Evolutionary conservation across 2,888 invertebrate species (phyloP), one percentile per base, ranked within the genome.

Genomic region (Barypeithes pellucidus): DNA sequence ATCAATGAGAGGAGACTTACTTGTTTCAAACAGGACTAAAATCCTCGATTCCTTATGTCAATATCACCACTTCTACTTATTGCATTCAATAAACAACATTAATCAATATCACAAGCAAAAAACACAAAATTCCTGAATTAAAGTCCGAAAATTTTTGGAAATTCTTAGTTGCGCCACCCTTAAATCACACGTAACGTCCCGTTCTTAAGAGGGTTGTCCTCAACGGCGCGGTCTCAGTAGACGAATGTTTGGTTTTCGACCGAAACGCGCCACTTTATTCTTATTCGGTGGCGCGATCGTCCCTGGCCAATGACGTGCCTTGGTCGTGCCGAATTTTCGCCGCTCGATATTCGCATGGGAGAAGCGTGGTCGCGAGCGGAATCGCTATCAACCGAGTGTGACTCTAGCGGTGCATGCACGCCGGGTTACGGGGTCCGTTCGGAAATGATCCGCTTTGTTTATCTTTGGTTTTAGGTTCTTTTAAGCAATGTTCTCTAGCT

Each of bases 261-360:
- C 4, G 29, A 61, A 65, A 61, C 75, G 66, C 72, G 75, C 75
- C 75, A 75, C 76, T 76, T 76, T 76, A 76, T 76, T 61, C 36
- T 41, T 54, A 59, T 52, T 39, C 62, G 67, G 74, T 76, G 73
- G 76, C 76, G 73, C 76, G 73, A 76, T 76, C 33, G 20, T 11
- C 16, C 33, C 39, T 24, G 61, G 61, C 76, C 76, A 76, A 76
- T 76, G 47, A 71, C 76, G 74, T 76, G 76, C n/a, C 69, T 29
- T 20, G 50, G 39, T 68, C 73, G 72, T 76, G 74, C 72, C 73
- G 59, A 74, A 73, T 71, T 71, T 67, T 59, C 43, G 69, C 57
- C 72, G 73, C 67, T 75, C 72, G 70, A 75, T 75, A 75, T 69
- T 72, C 72, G 67, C 72, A 67, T 72, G 75, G 52, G 59, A 63